Percentiles rank a stretch among this genome's conserved stretches.
Evolutionary conservation across 2,113 vertebrate genomes (phyloP).

Genomic region (Seriola quinqueradiata): DNA sequence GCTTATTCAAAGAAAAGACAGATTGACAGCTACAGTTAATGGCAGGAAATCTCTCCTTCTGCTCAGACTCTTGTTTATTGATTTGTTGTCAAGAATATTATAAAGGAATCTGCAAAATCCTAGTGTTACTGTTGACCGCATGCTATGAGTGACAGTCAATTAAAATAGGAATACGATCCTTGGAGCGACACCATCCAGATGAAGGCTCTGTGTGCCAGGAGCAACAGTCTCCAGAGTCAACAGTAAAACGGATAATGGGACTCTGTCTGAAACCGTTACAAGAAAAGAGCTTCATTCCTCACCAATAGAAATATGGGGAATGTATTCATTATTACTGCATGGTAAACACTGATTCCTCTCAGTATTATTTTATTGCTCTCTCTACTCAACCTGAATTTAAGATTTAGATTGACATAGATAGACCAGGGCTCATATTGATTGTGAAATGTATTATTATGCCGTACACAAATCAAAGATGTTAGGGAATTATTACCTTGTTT

Average conservation of each 20-base stretch:
- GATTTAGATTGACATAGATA: neutral
- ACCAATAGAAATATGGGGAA: constrained; percentile 17
- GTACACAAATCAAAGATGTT: constrained; percentile 32
- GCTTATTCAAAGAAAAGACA: constrained; percentile 51
- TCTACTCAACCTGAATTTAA: neutral
- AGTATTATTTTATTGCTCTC: neutral
- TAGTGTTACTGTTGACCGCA: constrained; percentile 69
- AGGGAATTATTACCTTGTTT: constrained; percentile 35
- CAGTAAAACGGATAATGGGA: constrained; percentile 45
- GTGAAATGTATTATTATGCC: constrained; percentile 17
- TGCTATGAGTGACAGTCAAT: constrained; percentile 81
- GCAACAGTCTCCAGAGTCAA: constrained; percentile 56
- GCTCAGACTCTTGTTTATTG: constrained; percentile 75
- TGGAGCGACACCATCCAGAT: constrained; percentile 65
- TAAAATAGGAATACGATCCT: constrained; percentile 75
- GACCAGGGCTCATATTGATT: constrained; percentile 20
- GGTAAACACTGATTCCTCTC: neutral
- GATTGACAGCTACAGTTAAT: constrained; percentile 78
- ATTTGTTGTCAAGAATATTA: constrained; percentile 82
- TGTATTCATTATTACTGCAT: neutral
- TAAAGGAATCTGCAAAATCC: constrained; percentile 73
- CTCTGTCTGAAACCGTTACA: constrained; percentile 39
- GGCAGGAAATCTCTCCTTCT: constrained; percentile 76
- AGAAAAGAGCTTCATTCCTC: constrained; percentile 31
- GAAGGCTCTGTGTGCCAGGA: constrained; percentile 64